Evolutionary conservation across 2,888 invertebrate genomes (phyloP), one percentile per base, ranked within the genome.

Genomic region (Xylota sylvarum): DNA sequence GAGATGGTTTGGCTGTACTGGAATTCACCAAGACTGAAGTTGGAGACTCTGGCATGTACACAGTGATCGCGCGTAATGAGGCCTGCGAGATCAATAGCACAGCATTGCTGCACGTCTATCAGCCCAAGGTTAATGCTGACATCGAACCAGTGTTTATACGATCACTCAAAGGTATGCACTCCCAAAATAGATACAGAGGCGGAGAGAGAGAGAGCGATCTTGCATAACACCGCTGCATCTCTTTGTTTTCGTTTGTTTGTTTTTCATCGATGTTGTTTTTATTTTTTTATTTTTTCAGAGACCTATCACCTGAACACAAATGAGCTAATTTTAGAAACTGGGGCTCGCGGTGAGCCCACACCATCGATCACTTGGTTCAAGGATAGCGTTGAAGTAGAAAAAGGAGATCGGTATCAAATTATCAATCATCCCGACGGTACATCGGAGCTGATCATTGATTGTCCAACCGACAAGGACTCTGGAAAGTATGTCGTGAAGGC

Each of bases 401-500:
- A 92, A 19, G 93, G 94, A 40, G 94, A 94, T 2, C 94, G 96
- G 76, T 95, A 94, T 90, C 94, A 95, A 89, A 94, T 95, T 10
- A 94, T 94, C 84, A 95, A 96, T 89, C 93, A 95, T 60, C 95
- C 95, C 12, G 96, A 97, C 89, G 96, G 97, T 0, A 94, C 95
- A 23, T 96, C 96, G 90, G 94, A 95, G 88, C 91, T 97, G 10
- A 93, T 95, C 50, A 95, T 97, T 84, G 94, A 93, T 77, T 93
- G 94, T 23, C 97, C 97, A 0, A 94, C 94, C 35, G 92, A 93
- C 12, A 94, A 93, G 30, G 97, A 97, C 90, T 95, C 94, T 77
- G 97, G 97, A 50, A 94, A 94, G 89, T 97, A 96, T 90, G 95
- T 95, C 0, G 97, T 97, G 88, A 94, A 94, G 90, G 97, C 97